Percentiles rank a stretch among this genome's conserved stretches.
phyloP scores from a whole-genome alignment of 35 echinoderm and acorn worm genomes.

The Ptychodera flava region DNA sequence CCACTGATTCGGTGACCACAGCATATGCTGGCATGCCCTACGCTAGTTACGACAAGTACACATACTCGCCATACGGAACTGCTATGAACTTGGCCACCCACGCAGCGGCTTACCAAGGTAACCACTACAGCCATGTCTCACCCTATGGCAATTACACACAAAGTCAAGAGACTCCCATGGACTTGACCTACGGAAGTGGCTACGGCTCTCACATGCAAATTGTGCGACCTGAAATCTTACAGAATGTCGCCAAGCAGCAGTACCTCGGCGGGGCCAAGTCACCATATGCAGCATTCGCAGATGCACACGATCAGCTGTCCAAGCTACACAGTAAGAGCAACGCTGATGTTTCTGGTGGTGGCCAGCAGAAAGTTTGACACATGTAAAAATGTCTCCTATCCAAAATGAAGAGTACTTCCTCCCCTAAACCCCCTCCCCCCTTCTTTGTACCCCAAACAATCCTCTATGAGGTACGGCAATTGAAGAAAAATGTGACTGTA shows the following conservation, averaged over 20 bases:
- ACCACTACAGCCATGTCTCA: slow-evolving; percentile 41
- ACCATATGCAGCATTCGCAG: not conserved
- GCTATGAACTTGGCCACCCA: slow-evolving; percentile 53
- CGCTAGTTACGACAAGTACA: slow-evolving; percentile 72
- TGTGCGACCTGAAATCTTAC: not conserved
- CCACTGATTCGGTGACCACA: slow-evolving; percentile 51
- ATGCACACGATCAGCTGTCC: not conserved
- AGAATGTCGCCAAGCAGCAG: not conserved
- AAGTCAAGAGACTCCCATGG: slow-evolving; percentile 89
- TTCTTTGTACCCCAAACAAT: too few relatives aligned
- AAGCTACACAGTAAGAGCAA: not conserved
- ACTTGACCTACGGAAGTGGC: slow-evolving; percentile 55
- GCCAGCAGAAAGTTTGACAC: not conserved
- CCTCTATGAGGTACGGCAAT: not conserved
- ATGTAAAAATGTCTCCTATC: too few relatives aligned
- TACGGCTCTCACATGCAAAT: not conserved
- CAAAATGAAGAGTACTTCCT: not conserved
- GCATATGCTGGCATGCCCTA: slow-evolving; percentile 75
- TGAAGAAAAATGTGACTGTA: too few relatives aligned
- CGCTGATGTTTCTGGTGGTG: not conserved
- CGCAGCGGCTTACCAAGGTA: slow-evolving; percentile 62
- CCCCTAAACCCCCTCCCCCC: too few relatives aligned
- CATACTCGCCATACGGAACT: slow-evolving; percentile 65
- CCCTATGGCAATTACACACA: slow-evolving; percentile 74
- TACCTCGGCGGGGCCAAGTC: not conserved